Conservation (phyloP, 2,888 invertebrate species). For the Cerceris rybyensis region DNA sequence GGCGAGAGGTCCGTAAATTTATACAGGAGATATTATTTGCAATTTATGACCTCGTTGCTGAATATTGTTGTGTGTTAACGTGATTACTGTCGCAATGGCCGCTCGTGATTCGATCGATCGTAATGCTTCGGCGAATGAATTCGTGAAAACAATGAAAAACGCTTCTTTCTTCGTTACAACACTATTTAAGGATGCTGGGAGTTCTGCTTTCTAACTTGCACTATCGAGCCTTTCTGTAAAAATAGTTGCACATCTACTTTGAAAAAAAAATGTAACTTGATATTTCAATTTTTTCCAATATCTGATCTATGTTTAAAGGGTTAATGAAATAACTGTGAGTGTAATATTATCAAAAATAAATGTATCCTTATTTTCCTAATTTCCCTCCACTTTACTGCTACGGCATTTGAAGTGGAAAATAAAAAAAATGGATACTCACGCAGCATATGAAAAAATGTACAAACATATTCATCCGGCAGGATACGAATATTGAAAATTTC, state of each 20-base stretch:
- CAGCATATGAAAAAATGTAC: neutral
- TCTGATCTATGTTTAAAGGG: too few species aligned
- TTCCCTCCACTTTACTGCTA: too few species aligned
- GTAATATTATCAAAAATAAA: too few species aligned
- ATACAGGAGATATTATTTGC: slow-evolving; percentile 26
- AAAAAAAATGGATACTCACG: neutral
- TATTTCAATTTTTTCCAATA: too few species aligned
- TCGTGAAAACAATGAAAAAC: neutral
- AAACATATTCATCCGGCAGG: neutral
- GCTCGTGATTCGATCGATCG: neutral
- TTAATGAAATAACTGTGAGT: too few species aligned
- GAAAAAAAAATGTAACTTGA: too few species aligned
- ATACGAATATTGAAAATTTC: neutral
- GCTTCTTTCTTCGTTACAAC: neutral
- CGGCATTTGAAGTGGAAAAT: too few species aligned
- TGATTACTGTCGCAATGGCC: slow-evolving; percentile 18
- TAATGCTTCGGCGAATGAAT: neutral
- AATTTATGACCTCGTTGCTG: slow-evolving; percentile 35
- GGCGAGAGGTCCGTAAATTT: slow-evolving; percentile 24
- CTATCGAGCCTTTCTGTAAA: too few species aligned
- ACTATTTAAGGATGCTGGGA: neutral
- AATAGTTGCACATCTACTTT: too few species aligned
- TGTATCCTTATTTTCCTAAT: too few species aligned
- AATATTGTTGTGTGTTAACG: slow-evolving; percentile 34
- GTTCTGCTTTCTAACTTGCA: too few species aligned